phyloP scores from a whole-genome alignment of 2,888 invertebrate species.

The Erebia aethiops region DNA sequence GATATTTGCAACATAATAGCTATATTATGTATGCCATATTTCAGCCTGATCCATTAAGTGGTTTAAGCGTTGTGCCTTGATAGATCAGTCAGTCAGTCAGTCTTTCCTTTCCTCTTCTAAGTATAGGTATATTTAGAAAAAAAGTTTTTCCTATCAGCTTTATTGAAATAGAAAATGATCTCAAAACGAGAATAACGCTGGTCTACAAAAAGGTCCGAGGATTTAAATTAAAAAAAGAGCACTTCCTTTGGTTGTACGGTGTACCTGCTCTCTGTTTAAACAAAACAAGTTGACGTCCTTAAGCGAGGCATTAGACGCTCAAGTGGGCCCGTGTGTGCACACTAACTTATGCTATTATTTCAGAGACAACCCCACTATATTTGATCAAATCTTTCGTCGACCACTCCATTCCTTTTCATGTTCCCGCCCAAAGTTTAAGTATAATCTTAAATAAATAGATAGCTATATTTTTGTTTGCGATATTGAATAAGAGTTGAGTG shows the following conservation, averaged over 20 bases:
- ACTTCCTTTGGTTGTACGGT: neutral
- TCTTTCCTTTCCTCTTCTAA: too few relatives aligned
- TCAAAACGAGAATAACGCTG: neutral
- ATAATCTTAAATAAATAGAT: constrained; percentile 36
- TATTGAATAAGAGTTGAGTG: constrained; percentile 27
- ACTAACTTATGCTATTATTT: constrained; percentile 81
- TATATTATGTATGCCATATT: too few relatives aligned
- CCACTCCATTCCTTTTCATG: constrained; percentile 65
- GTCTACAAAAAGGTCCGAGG: neutral
- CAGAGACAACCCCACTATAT: constrained; percentile 61
- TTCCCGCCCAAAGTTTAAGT: constrained; percentile 62
- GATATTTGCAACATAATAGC: too few relatives aligned
- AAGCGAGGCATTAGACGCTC: constrained; percentile 69
- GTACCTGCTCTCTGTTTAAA: constrained; percentile 62
- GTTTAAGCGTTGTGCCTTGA: too few relatives aligned
- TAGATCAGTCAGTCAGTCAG: too few relatives aligned
- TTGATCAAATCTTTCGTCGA: constrained; percentile 77
- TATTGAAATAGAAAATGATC: neutral
- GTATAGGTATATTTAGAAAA: too few relatives aligned
- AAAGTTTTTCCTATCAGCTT: too few relatives aligned
- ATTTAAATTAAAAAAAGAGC: constrained; percentile 28
- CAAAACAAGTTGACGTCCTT: constrained; percentile 75
- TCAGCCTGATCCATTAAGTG: too few relatives aligned
- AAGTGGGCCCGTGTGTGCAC: constrained; percentile 70
- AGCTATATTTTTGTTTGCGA: constrained; percentile 37